Conservation (phyloP, 2,888 invertebrate genomes). For the Rhamphomyia laevipes region DNA sequence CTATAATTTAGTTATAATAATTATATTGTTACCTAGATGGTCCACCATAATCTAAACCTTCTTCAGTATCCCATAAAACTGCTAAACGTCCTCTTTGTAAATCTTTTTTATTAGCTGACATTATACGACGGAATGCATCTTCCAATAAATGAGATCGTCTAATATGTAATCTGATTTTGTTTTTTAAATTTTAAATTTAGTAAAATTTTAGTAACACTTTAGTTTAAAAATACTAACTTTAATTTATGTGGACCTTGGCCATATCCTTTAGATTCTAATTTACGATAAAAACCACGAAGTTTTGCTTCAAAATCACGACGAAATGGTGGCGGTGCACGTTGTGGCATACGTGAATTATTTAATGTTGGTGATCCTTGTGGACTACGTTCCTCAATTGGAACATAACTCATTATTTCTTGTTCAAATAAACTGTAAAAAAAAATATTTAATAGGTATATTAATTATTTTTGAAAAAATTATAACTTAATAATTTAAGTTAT, state of each 20-base stretch:
- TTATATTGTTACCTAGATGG: slow-evolving; percentile 51
- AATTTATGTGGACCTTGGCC: slow-evolving; percentile 95
- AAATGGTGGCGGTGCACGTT: slow-evolving; percentile 80
- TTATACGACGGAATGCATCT: slow-evolving; percentile 92
- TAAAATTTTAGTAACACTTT: background rate
- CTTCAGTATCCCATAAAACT: slow-evolving; percentile 89
- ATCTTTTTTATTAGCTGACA: slow-evolving; percentile 92
- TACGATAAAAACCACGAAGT: slow-evolving; percentile 84
- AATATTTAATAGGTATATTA: too few relatives aligned
- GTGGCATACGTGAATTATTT: slow-evolving; percentile 50
- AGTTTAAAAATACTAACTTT: slow-evolving; percentile 54
- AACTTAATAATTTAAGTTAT: background rate
- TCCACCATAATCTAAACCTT: slow-evolving; percentile 95
- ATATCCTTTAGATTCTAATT: slow-evolving; percentile 90
- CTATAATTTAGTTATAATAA: background rate
- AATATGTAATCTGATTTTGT: slow-evolving; percentile 64
- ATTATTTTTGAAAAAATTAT: background rate
- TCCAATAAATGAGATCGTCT: slow-evolving; percentile 86
- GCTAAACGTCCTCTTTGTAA: slow-evolving; percentile 90
- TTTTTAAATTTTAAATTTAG: slow-evolving; percentile 4
- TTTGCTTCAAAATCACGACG: slow-evolving; percentile 92
- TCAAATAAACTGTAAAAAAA: slow-evolving; percentile 75
- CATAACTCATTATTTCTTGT: slow-evolving; percentile 97
- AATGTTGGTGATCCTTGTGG: slow-evolving; percentile 66
- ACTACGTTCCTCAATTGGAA: slow-evolving; percentile 51